Conservation (phyloP, 1,140 invertebrate species). For the Drosophila kikkawai region DNA sequence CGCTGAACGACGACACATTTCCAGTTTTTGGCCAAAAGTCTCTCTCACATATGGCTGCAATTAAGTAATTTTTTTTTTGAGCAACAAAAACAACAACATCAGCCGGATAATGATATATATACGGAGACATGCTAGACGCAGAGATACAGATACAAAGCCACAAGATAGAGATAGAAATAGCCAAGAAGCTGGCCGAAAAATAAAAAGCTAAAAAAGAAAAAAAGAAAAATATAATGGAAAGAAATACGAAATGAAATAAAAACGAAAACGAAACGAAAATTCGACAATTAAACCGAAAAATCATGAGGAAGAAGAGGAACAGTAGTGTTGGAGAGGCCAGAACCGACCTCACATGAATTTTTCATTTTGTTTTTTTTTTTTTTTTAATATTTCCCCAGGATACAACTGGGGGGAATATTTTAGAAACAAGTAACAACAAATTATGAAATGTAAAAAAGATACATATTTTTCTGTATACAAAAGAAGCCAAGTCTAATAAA, state of each 20-base stretch:
- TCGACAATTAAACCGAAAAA: slow-evolving; percentile 58
- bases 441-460: not conserved
- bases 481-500: slow-evolving; percentile 1
- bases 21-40: slow-evolving; percentile 51
- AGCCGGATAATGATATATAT: slow-evolving; percentile 59
- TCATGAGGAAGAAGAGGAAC: slow-evolving; percentile 16
- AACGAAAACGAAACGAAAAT: slow-evolving; percentile 46
- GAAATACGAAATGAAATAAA: slow-evolving; percentile 26
- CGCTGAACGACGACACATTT: slow-evolving; percentile 64
- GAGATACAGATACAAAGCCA: slow-evolving; percentile 15
- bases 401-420: not conserved
- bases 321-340: slow-evolving; percentile 16
- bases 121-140: slow-evolving; percentile 57
- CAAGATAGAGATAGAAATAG: slow-evolving; percentile 14
- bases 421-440: not conserved
- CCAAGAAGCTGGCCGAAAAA: slow-evolving; percentile 22
- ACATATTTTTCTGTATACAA: not conserved
- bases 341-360: slow-evolving; percentile 43
- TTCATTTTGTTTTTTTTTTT: not conserved
- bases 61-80: slow-evolving; percentile 77
- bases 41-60: slow-evolving; percentile 75
- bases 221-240: slow-evolving; percentile 15
- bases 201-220: slow-evolving; percentile 11
- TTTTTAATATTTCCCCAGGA: slow-evolving; percentile 8
- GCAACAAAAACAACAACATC: slow-evolving; percentile 47